Conservation (phyloP, 2,797 vertebrate genomes). For the Astyanax mexicanus region DNA sequence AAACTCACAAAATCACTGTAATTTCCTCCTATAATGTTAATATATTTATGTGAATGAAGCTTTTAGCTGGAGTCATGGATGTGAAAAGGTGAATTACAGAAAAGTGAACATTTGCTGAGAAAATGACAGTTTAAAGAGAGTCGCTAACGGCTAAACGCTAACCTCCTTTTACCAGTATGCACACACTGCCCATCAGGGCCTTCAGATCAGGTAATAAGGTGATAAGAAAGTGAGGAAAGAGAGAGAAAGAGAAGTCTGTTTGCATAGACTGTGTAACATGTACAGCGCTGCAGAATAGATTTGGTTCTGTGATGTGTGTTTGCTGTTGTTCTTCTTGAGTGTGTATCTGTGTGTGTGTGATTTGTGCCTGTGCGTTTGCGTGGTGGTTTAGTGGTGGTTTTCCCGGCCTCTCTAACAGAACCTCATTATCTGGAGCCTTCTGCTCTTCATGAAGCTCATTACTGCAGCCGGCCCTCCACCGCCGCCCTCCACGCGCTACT, state of each 20-base stretch:
- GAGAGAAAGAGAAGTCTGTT: background rate
- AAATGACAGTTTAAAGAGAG: no score
- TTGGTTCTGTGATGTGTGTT: slow-evolving; percentile 23
- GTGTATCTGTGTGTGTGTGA: background rate
- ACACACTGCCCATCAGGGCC: no score
- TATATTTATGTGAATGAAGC: no score
- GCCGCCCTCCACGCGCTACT: slow-evolving; percentile 70
- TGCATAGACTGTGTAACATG: no score
- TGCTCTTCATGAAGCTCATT: slow-evolving; percentile 83
- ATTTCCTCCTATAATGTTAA: no score
- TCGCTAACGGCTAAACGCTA: no score
- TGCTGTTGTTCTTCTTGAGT: background rate
- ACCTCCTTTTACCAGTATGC: no score
- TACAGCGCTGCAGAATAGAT: slow-evolving; percentile 1
- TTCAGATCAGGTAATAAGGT: background rate
- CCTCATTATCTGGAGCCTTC: slow-evolving; percentile 82
- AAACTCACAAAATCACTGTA: no score
- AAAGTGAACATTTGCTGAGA: no score
- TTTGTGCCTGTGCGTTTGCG: slow-evolving; percentile 18
- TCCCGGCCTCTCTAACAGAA: slow-evolving; percentile 75
- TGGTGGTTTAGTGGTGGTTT: slow-evolving; percentile 62
- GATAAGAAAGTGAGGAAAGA: no score
- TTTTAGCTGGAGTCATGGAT: no score
- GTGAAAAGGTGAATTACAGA: no score
- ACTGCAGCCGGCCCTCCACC: slow-evolving; percentile 76